These are phyloP conservation scores for Peromyscus maniculatus DNA, from an alignment of 2,113 vertebrate species.

Conservation along the genomic window DNA sequence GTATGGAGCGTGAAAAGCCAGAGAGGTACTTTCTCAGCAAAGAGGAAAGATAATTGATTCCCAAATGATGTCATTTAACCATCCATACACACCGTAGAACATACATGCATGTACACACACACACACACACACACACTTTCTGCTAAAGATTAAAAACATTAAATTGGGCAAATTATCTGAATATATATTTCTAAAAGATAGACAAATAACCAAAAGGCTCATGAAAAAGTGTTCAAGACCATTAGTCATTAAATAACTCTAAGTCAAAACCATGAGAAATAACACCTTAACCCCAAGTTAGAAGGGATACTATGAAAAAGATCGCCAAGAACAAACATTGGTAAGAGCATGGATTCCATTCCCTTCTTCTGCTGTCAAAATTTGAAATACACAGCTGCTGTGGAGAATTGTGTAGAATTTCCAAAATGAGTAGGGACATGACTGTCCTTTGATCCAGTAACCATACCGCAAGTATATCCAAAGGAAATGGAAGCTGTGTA, in stretches of 20 bases:
- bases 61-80: background rate
- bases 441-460: background rate
- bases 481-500: too few relatives aligned
- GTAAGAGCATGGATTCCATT: background rate
- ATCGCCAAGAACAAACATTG: background rate
- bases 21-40: background rate
- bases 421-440: background rate
- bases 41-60: background rate
- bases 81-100: background rate
- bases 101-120: background rate
- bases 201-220: background rate
- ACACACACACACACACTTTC: background rate
- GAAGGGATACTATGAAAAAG: background rate
- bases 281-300: background rate
- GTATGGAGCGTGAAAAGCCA: background rate
- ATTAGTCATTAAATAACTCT: background rate
- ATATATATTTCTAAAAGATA: background rate
- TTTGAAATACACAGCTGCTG: background rate
- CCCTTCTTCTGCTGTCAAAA: background rate
- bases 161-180: background rate
- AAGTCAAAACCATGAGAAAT: background rate
- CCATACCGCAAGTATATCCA: fast-evolving
- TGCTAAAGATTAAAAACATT: background rate
- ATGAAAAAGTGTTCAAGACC: background rate
- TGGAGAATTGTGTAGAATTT: background rate